Evolutionary conservation across 1,140 invertebrate species (phyloP).

Genomic region (Triops cancriformis): DNA sequence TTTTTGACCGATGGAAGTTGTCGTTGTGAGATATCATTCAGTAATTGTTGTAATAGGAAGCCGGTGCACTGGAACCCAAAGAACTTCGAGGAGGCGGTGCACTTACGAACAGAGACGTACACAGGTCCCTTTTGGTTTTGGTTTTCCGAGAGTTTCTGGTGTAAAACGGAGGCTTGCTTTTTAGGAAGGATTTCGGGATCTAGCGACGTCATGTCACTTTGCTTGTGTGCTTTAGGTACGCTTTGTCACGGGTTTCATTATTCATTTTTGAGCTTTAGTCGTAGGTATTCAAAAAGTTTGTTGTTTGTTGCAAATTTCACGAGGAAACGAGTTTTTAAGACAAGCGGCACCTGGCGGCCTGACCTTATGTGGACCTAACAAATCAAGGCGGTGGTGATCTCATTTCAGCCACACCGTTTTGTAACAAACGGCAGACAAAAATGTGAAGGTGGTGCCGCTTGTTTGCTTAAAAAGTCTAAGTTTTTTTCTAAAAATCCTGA

Average conservation of each 20-base stretch:
- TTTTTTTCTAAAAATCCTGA: background rate
- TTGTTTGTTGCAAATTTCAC: background rate
- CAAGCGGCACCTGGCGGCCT: background rate
- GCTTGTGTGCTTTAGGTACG: conserved; percentile 12
- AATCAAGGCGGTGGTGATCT: background rate
- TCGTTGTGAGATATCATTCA: background rate
- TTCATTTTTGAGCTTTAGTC: background rate
- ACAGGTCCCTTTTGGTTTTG: too few relatives aligned
- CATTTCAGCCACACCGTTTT: background rate
- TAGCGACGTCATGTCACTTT: background rate
- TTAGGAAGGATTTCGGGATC: background rate
- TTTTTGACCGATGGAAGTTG: background rate
- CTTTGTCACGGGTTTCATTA: background rate
- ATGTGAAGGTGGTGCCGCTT: background rate
- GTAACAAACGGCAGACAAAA: background rate
- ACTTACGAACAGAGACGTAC: too few relatives aligned
- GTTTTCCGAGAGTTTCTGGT: too few relatives aligned
- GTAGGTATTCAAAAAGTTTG: background rate
- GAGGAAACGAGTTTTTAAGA: background rate
- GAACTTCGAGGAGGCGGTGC: too few relatives aligned
- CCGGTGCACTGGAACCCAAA: background rate
- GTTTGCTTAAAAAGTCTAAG: background rate
- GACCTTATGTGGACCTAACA: background rate
- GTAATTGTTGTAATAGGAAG: background rate
- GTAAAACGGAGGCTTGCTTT: background rate